These are phyloP conservation scores for Psephotus haematonotus DNA, from an alignment of 2,113 vertebrate genomes.

Conservation along the genomic window DNA sequence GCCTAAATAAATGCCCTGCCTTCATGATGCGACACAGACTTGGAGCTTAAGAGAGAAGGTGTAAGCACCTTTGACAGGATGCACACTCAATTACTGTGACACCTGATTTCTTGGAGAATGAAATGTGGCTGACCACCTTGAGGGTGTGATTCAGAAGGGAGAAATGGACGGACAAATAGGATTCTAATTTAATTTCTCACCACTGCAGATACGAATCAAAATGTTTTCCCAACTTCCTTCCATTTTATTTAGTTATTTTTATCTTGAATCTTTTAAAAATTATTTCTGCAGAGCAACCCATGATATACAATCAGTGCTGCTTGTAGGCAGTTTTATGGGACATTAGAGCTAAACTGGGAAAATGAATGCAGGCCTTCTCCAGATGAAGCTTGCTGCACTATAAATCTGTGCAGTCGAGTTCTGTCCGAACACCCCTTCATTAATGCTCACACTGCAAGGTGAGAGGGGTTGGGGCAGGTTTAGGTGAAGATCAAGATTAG, in stretches of 20 bases:
- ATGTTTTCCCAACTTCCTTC: not conserved
- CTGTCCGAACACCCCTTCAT: slow-evolving; percentile 26
- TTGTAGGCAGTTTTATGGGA: slow-evolving; percentile 55
- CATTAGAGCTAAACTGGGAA: slow-evolving; percentile 46
- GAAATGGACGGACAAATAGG: not conserved
- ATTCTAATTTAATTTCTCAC: not conserved
- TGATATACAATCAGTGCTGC: slow-evolving; percentile 47
- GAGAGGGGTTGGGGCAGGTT: slow-evolving; percentile 9
- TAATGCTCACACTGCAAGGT: slow-evolving; percentile 48
- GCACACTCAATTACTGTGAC: not conserved
- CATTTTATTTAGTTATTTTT: not conserved
- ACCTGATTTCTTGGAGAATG: not conserved
- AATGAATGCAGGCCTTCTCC: slow-evolving; percentile 59
- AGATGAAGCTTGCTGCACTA: slow-evolving; percentile 11
- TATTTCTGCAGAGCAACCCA: not conserved
- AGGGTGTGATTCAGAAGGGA: not conserved
- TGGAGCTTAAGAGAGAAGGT: not conserved
- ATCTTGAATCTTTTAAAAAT: slow-evolving; percentile 34
- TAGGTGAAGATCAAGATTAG: slow-evolving; percentile 31
- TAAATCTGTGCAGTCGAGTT: slow-evolving; percentile 63
- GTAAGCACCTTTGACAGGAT: not conserved
- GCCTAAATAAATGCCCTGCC: not conserved
- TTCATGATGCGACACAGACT: not conserved
- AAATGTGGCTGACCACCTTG: not conserved
- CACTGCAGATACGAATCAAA: not conserved